A percentile compares a stretch with the other conserved stretches of the same genome.
phyloP scores from a whole-genome alignment of 92 coral and sea anemone species.

The Porites cylindrica region DNA sequence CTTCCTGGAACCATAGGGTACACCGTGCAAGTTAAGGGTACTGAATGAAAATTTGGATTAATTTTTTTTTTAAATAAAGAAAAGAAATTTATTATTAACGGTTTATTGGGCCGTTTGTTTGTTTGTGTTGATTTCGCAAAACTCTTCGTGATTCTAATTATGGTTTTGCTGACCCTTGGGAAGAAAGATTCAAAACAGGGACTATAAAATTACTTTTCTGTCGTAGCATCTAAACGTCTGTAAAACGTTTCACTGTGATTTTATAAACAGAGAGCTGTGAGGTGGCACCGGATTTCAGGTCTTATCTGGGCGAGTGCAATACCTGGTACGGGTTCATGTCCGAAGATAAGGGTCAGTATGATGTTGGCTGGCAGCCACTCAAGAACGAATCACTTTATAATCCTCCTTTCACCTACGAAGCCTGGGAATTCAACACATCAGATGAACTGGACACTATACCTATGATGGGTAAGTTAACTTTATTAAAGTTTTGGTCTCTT shows the following conservation, averaged over 20 bases:
- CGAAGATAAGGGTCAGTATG: conserved; percentile 88
- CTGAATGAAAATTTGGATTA: no score
- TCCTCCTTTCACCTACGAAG: conserved; percentile 83
- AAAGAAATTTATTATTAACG: no score
- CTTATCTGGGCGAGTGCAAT: conserved; percentile 62
- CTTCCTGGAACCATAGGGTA: no score
- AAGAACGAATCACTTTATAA: conserved; percentile 82
- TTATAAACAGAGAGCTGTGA: conserved; percentile 71
- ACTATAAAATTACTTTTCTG: no score
- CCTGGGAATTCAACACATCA: conserved; percentile 88
- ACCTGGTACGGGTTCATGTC: conserved; percentile 80
- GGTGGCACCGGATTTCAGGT: conserved; percentile 65
- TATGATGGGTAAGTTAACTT: conserved; percentile 72
- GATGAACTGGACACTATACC: conserved; percentile 77
- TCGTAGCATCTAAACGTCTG: no score
- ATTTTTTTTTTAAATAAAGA: no score
- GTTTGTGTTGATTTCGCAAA: no score
- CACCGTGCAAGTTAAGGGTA: no score
- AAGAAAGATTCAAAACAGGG: no score
- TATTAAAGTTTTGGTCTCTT: neutral
- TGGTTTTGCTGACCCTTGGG: no score
- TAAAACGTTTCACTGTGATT: neutral
- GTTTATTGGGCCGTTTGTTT: no score
- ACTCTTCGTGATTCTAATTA: no score
- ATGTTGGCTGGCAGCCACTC: conserved; percentile 86